Base-by-base conservation (phyloP, 2,797 vertebrate species). In the Cirrhinus molitorella region DNA sequence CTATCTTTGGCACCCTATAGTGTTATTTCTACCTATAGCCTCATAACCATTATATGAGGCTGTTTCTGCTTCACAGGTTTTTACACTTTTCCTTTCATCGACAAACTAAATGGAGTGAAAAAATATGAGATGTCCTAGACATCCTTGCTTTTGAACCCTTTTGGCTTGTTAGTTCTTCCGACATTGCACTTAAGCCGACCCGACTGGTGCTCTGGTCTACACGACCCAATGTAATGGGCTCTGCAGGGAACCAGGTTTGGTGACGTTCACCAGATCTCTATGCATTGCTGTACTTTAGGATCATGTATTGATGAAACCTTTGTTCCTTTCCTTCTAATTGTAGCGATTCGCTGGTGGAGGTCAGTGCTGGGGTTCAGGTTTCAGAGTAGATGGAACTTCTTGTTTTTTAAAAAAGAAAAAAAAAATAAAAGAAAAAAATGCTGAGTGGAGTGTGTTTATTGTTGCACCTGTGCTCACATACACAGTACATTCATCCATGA, bases 241-340 rank as follows among this genome's bases (percentile, higher is more conserved):
- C 73, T 84, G 57, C 55, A 80, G 86, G 89, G 70, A 86, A 91
- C 84, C 84, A 83, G 87, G 77, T 78, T 91, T 91, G 92, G 91
- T 93, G 91, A 92, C 89, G 91, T 94, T 92, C 89, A 92, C 91
- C 93, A 93, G 92, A 94, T 93, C 94, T 94, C 94, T 95, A 93
- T 94, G 94, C 95, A 93, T 94, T 95, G 93, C 93, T 95, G 93
- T 94, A 94, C 90, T 94, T 94, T 90, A 91, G 91, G 91, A 94
- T 93, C 94, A 94, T 93, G 93, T 93, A 93, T 93, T 92, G 89
- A 91, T 47, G 55, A 80, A 87, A 83, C 59, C 80, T 81, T 86
- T 79, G 71, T 49, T 86, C 91, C 89, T 92, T 40, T 47, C 25
- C 43, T 92, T 91, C 93, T 92, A 91, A 91, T 93, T 92, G 90